Evolutionary conservation across 2,888 invertebrate species (phyloP), one percentile per base, ranked within the genome.

Genomic region (Suillia variegata): DNA sequence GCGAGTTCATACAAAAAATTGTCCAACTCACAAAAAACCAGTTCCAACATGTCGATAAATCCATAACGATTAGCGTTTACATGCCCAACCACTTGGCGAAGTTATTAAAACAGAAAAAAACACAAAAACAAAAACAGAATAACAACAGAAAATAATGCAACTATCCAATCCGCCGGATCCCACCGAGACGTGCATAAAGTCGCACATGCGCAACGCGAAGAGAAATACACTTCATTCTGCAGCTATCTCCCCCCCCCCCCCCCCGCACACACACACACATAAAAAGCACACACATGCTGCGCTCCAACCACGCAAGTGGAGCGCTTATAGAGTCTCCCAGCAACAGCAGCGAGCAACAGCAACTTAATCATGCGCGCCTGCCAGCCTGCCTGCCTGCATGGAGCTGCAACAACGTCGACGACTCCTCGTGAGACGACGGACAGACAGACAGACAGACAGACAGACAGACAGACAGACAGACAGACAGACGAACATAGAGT

Each of bases 381-480:
- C 17, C 24, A n/a, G n/a, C n/a, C n/a, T n/a, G n/a, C 26, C 10
- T 26, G 26, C 26, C 38, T 38, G 38, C 38, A 38, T 4, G 18
- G 45, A 38, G 38, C 38, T n/a, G 26, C n/a, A 8, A n/a, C 38
- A 10, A n/a, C 38, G 13, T 10, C n/a, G 10, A 8, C n/a, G 6
- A 38, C 38, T 38, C 38, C 38, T 38, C 38, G 38, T 38, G 38
- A 38, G 38, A n/a, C 20, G 17, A 17, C 45, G 31, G 58, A 21
- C 31, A n/a, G 18, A 45, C n/a, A n/a, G n/a, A n/a, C n/a, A n/a
- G n/a, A n/a, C n/a, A n/a, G n/a, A n/a, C n/a, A n/a, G n/a, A n/a
- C n/a, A n/a, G n/a, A n/a, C n/a, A n/a, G n/a, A n/a, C n/a, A n/a
- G n/a, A n/a, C n/a, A n/a, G n/a, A n/a, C n/a, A n/a, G n/a, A n/a